Conservation (phyloP, 1,140 invertebrate species). For the Monochamus saltuarius region DNA sequence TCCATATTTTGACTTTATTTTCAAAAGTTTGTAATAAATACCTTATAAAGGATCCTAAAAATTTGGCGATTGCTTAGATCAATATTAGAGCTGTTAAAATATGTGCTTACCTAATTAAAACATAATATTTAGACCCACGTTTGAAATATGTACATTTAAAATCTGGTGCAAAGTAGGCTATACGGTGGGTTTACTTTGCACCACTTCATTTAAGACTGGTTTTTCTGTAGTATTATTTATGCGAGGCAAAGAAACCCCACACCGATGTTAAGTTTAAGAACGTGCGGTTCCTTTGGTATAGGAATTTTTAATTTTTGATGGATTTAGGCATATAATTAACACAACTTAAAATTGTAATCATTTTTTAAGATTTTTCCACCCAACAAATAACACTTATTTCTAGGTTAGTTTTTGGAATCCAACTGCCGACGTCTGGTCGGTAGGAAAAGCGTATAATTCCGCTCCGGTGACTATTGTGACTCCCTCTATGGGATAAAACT, state of each 20-base stretch:
- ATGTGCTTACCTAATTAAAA: constrained; percentile 1
- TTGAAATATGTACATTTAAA: constrained; percentile 12
- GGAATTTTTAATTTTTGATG: constrained; percentile 7
- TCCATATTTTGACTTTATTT: constrained; percentile 6
- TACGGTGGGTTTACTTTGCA: constrained; percentile 12
- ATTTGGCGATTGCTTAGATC: constrained; percentile 6
- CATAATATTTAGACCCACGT: constrained; percentile 1
- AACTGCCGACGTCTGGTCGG: background rate
- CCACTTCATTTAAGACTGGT: constrained; percentile 14
- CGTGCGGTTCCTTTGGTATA: background rate
- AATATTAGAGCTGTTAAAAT: constrained; percentile 6
- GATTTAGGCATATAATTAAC: background rate
- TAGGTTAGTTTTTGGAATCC: background rate
- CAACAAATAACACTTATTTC: constrained; percentile 6
- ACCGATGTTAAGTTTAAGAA: background rate
- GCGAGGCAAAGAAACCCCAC: background rate
- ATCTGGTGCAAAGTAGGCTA: constrained; percentile 3
- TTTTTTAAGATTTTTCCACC: constrained; percentile 2
- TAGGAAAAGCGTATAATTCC: background rate
- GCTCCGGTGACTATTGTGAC: background rate
- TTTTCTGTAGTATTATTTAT: constrained; percentile 1
- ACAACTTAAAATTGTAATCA: background rate
- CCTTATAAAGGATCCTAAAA: constrained; percentile 6
- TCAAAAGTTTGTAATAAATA: constrained; percentile 4
- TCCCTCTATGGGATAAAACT: constrained; percentile 1